These are phyloP conservation scores for Acanthurus leucopareius DNA, from an alignment of 2,797 vertebrate species.

Conservation along the genomic window DNA sequence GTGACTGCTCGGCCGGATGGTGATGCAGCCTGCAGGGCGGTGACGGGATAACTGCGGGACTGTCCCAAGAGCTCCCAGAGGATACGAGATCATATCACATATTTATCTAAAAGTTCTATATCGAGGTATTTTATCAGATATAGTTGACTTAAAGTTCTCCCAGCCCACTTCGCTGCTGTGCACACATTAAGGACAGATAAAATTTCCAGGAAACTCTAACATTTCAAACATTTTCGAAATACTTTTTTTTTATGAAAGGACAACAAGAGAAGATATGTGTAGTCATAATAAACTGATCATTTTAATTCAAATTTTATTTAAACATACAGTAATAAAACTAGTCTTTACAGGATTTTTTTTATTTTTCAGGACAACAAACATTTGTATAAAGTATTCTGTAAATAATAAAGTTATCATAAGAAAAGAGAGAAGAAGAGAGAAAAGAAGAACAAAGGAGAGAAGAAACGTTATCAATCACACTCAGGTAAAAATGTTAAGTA, in stretches of 20 bases:
- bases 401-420: background rate
- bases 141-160: background rate
- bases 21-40: conserved; percentile 59
- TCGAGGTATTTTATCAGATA: background rate
- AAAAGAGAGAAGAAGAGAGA: background rate
- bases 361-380: background rate
- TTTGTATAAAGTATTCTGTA: background rate
- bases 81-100: background rate
- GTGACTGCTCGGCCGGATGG: conserved; percentile 29
- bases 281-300: too few relatives aligned
- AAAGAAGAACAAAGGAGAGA: too few relatives aligned
- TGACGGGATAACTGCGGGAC: background rate
- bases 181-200: background rate
- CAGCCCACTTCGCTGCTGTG: too few relatives aligned
- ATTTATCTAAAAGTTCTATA: too few relatives aligned
- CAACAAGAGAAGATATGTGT: too few relatives aligned
- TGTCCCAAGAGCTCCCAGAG: background rate
- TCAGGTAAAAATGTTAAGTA: too few relatives aligned
- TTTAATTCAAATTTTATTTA: background rate
- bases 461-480: too few relatives aligned
- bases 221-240: too few relatives aligned
- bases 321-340: background rate
- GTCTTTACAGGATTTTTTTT: background rate
- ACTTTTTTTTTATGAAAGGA: too few relatives aligned
- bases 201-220: background rate